phyloP scores from a whole-genome alignment of 2,797 vertebrate genomes.

The Amblyraja radiata region DNA sequence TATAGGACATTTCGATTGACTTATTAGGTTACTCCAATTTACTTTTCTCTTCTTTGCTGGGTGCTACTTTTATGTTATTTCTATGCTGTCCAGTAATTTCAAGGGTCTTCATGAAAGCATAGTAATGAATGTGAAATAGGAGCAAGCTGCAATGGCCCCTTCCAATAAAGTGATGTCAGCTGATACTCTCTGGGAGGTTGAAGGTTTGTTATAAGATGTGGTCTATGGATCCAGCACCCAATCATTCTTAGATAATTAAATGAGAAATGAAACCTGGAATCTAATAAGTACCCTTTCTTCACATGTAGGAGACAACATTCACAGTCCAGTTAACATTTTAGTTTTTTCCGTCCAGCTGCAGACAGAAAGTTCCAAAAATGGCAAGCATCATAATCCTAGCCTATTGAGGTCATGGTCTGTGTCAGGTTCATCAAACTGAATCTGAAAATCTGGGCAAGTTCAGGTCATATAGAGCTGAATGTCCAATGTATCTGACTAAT shows the following conservation, averaged over 20 bases:
- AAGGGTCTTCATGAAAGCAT: not conserved
- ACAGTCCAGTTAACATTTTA: not conserved
- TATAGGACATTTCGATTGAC: not conserved
- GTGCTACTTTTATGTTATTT: not conserved
- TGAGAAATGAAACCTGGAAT: not conserved
- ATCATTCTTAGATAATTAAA: not conserved
- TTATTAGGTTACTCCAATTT: not conserved
- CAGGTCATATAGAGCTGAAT: not conserved
- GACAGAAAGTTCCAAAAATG: not conserved
- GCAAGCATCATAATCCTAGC: not conserved
- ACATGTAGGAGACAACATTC: not conserved
- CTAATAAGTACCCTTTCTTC: not conserved
- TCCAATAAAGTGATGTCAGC: not conserved
- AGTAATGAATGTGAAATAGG: not conserved
- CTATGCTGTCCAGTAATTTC: not conserved
- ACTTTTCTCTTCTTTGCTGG: not conserved
- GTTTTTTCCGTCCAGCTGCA: not conserved
- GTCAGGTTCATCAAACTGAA: not conserved
- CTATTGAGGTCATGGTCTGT: not conserved
- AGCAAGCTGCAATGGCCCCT: not conserved
- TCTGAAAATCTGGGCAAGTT: not conserved
- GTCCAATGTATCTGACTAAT: not conserved
- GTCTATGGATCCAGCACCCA: not conserved
- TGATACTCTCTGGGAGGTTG: not conserved
- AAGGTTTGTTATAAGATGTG: not conserved